phyloP scores from a whole-genome alignment of 1,140 invertebrate species.

The Platorchestia sp. region DNA sequence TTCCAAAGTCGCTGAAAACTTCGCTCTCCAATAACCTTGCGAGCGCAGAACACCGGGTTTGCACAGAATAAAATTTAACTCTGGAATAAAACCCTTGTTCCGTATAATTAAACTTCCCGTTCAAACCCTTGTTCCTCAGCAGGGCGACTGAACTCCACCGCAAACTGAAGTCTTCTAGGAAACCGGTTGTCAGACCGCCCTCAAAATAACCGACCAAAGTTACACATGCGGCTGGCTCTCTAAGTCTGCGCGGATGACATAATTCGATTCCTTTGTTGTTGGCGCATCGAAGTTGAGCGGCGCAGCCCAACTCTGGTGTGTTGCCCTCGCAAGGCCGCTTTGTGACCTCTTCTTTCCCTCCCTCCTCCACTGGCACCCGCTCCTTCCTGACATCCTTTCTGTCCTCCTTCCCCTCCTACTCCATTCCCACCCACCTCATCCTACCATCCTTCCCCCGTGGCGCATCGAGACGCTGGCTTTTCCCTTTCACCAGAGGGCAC shows the following conservation, averaged over 20 bases:
- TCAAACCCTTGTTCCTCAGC: not conserved
- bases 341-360: not conserved
- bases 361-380: not conserved
- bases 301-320: not conserved
- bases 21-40: not conserved
- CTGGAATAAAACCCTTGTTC: not conserved
- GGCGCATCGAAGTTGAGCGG: not conserved
- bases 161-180: not conserved
- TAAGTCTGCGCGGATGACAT: not conserved
- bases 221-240: not conserved
- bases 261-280: not conserved
- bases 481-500: not conserved
- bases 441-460: too few species aligned
- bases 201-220: not conserved
- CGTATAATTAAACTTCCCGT: not conserved
- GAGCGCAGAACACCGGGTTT: not conserved
- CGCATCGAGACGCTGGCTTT: not conserved
- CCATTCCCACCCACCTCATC: too few species aligned
- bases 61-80: not conserved
- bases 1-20: not conserved
- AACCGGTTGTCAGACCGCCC: not conserved
- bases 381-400: too few species aligned
- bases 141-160: not conserved
- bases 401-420: not conserved
- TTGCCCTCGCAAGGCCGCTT: not conserved